These are phyloP conservation scores for Equus quagga DNA, from an alignment of 2,113 vertebrate species.

Conservation along the genomic window DNA sequence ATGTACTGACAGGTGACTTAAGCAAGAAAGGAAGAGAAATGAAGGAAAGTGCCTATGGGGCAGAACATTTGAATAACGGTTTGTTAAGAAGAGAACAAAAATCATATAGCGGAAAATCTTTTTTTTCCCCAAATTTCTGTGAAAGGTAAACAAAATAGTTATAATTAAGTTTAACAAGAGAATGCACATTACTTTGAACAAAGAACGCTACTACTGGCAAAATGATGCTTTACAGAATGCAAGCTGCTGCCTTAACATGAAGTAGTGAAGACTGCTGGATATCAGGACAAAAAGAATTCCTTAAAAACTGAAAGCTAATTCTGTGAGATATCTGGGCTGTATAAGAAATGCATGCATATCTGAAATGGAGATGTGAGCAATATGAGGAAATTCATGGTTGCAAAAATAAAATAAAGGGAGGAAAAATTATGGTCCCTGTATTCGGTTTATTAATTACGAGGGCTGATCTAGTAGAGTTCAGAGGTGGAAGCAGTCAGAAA, in stretches of 20 bases:
- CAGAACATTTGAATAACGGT: constrained; percentile 48
- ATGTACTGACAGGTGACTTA: constrained; percentile 85
- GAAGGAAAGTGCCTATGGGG: constrained; percentile 50
- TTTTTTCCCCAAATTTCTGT: constrained; percentile 67
- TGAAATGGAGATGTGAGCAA: neutral
- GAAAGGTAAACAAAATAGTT: constrained; percentile 82
- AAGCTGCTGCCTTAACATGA: constrained; percentile 62
- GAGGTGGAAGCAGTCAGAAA: neutral
- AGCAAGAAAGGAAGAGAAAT: constrained; percentile 79
- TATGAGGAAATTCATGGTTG: neutral
- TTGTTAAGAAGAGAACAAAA: neutral
- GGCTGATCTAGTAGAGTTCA: neutral
- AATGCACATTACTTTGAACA: constrained; percentile 54
- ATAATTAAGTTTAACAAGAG: constrained; percentile 75
- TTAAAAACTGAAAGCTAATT: neutral
- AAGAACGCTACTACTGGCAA: constrained; percentile 61
- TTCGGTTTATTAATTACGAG: neutral
- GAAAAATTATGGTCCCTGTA: neutral
- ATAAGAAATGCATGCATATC: neutral
- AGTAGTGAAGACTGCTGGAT: neutral
- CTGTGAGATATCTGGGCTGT: neutral
- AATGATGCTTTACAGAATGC: constrained; percentile 71
- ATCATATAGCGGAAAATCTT: constrained; percentile 53
- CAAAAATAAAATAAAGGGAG: neutral
- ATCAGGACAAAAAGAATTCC: neutral